phyloP scores from a whole-genome alignment of 2,888 invertebrate species.

The Epinotia nisella region DNA sequence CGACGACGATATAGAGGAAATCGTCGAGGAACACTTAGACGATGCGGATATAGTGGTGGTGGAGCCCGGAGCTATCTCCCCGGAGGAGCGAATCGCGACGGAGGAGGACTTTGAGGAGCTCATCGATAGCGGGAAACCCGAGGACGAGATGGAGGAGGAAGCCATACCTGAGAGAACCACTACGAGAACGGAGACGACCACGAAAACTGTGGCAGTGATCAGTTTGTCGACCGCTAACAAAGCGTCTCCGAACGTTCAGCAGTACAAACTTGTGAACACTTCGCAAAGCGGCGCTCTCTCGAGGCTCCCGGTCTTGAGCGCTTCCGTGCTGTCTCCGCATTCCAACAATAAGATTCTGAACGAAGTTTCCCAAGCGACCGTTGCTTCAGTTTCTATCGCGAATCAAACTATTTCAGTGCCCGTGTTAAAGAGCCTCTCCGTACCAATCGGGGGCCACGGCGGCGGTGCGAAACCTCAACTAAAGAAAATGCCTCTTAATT shows the following conservation, averaged over 20 bases:
- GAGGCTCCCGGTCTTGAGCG: conserved; percentile 72
- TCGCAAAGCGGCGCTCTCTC: conserved; percentile 63
- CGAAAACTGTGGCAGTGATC: conserved; percentile 82
- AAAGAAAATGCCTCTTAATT: conserved; percentile 71
- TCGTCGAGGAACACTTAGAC: conserved; percentile 72
- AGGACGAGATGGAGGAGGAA: conserved; percentile 78
- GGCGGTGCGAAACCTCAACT: conserved; percentile 63
- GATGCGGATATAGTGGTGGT: conserved; percentile 87
- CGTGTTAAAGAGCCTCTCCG: conserved; percentile 75
- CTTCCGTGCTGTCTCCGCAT: conserved; percentile 70
- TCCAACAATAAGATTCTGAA: conserved; percentile 79
- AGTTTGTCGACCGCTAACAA: conserved; percentile 78
- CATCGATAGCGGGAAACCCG: conserved; percentile 86
- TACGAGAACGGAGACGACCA: conserved; percentile 81
- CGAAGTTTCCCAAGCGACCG: conserved; percentile 86
- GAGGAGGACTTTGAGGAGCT: conserved; percentile 88
- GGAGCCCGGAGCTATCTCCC: conserved; percentile 85
- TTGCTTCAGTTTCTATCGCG: conserved; percentile 81
- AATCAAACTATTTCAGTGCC: conserved; percentile 82
- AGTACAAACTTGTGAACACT: conserved; percentile 76
- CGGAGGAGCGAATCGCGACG: conserved; percentile 86
- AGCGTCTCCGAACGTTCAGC: conserved; percentile 70
- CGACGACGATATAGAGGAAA: conserved; percentile 68
- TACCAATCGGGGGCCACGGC: conserved; percentile 66
- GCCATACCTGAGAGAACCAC: conserved; percentile 65